Conservation (phyloP, 2,888 invertebrate genomes). For the Thymelicus acteon region DNA sequence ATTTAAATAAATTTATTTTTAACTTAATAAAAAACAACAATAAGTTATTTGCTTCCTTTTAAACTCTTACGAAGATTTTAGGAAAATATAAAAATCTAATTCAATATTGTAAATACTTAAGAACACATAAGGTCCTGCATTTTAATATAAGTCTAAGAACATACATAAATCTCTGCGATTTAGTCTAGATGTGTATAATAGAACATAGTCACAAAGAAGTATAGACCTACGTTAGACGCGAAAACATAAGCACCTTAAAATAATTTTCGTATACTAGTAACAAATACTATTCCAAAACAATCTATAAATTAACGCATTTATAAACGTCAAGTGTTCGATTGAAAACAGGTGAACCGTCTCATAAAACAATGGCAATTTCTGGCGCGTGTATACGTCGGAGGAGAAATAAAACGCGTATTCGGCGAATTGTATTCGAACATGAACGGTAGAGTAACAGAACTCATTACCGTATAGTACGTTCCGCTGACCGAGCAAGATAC, state of each 20-base stretch:
- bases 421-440: conserved; percentile 53
- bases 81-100: no score
- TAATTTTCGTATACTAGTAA: conserved; percentile 41
- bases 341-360: conserved; percentile 54
- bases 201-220: no score
- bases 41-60: no score
- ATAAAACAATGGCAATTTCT: conserved; percentile 38
- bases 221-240: no score
- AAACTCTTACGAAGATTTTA: no score
- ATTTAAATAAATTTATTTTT: no score
- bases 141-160: no score
- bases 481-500: conserved; percentile 64
- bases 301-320: conserved; percentile 52
- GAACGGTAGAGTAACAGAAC: conserved; percentile 54
- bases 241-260: conserved; percentile 30
- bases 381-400: conserved; percentile 41
- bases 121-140: no score
- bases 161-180: no score
- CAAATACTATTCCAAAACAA: conserved; percentile 18
- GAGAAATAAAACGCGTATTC: conserved; percentile 40
- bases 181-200: no score
- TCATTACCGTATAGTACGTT: conserved; percentile 61
- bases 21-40: no score
- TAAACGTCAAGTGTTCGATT: conserved; percentile 52
- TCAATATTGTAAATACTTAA: no score